phyloP scores from a whole-genome alignment of 92 coral and sea anemone genomes.

The Siderastrea radians region DNA sequence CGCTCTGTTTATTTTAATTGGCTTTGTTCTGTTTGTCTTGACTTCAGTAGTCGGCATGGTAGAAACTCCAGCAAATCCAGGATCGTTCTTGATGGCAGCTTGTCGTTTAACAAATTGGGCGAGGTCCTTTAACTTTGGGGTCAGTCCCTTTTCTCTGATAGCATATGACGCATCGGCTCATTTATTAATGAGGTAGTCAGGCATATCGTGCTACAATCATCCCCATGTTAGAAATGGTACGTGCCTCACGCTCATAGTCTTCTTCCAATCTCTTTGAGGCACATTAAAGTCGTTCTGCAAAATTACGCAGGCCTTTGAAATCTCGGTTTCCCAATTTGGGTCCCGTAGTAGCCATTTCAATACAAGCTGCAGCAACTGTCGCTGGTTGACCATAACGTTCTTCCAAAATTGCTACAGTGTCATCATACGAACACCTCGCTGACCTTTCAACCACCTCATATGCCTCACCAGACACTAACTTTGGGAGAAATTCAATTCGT shows the following conservation, averaged over 20 bases:
- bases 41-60: conserved; percentile 7
- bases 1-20: neutral
- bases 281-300: conserved; percentile 70
- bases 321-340: conserved; percentile 50
- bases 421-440: conserved; percentile 71
- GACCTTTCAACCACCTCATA: conserved; percentile 65
- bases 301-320: conserved; percentile 55
- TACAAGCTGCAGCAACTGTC: conserved; percentile 73
- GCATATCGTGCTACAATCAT: conserved; percentile 52
- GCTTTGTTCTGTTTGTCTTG: conserved; percentile 3
- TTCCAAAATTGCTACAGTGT: conserved; percentile 40
- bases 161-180: conserved; percentile 64
- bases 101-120: conserved; percentile 53
- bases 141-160: conserved; percentile 64
- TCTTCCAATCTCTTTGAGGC: conserved; percentile 46
- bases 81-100: conserved; percentile 72
- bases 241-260: conserved; percentile 67
- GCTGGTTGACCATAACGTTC: conserved; percentile 76
- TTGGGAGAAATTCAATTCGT: conserved; percentile 59
- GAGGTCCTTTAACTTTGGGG: conserved; percentile 48
- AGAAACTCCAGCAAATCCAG: conserved; percentile 30
- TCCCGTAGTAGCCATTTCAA: conserved; percentile 55
- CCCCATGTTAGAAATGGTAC: conserved; percentile 65
- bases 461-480: conserved; percentile 67
- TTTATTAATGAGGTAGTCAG: conserved; percentile 51